These are phyloP conservation scores for Auanema sp. DNA, from an alignment of 2,888 invertebrate species.

Conservation along the genomic window DNA sequence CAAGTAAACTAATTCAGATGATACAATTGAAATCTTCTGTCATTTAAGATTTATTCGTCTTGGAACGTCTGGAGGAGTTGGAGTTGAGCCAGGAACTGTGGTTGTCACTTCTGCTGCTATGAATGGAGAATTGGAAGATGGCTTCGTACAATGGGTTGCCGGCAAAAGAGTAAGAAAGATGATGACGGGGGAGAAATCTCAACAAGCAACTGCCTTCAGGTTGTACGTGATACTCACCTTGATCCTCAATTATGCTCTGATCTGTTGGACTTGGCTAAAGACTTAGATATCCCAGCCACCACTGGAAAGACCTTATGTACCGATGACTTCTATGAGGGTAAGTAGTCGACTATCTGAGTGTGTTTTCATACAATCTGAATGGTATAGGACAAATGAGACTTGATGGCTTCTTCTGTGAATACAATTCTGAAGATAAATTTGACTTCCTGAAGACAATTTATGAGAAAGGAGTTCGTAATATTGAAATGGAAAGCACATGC, in stretches of 20 bases:
- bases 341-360: too few species aligned
- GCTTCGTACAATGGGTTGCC: conserved; percentile 70
- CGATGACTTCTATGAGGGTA: conserved; percentile 93
- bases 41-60: conserved; percentile 78
- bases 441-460: conserved; percentile 77
- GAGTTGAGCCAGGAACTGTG: conserved; percentile 76
- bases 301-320: conserved; percentile 93
- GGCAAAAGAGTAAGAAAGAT: conserved; percentile 75
- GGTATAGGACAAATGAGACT: conserved; percentile 84
- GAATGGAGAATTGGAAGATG: conserved; percentile 80
- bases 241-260: conserved; percentile 81
- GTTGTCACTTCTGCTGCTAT: conserved; percentile 89
- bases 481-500: conserved; percentile 87
- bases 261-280: conserved; percentile 73
- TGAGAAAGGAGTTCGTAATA: conserved; percentile 81
- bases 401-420: conserved; percentile 95
- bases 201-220: conserved; percentile 54
- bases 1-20: conserved; percentile 17
- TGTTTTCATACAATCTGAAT: too few species aligned
- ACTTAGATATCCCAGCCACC: conserved; percentile 72
- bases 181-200: neutral
- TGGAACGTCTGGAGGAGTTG: conserved; percentile 75
- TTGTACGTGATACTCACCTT: conserved; percentile 74
- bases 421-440: conserved; percentile 85
- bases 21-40: neutral